These are phyloP conservation scores for Macrochelys suwanniensis DNA, from an alignment of 2,797 vertebrate species.

Conservation along the genomic window DNA sequence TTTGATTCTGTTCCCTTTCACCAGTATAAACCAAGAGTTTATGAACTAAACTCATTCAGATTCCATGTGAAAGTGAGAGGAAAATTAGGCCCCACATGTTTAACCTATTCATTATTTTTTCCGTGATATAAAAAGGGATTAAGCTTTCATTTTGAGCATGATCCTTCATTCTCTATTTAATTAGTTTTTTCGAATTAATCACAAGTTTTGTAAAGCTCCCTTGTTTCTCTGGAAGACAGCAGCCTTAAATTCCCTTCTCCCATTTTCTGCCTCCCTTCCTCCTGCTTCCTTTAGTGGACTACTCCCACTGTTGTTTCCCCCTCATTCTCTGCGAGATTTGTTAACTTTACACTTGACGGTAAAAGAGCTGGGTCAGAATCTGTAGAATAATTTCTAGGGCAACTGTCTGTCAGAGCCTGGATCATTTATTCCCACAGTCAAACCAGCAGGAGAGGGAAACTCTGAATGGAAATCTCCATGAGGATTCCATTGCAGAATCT, in stretches of 20 bases:
- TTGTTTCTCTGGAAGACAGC: constrained; percentile 58
- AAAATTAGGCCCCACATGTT: not conserved
- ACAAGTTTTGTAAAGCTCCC: constrained; percentile 59
- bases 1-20: not conserved
- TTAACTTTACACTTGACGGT: constrained; percentile 47
- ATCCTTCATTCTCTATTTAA: constrained; percentile 68
- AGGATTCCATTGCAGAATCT: not conserved
- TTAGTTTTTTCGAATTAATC: constrained; percentile 76
- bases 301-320: constrained; percentile 69
- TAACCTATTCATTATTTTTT: constrained; percentile 28
- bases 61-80: not conserved
- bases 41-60: not conserved
- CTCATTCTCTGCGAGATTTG: constrained; percentile 49
- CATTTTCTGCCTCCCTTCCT: constrained; percentile 49
- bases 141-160: constrained; percentile 53
- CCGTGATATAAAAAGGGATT: constrained; percentile 68
- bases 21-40: not conserved
- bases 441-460: not conserved
- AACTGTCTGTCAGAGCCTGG: not conserved
- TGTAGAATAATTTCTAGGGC: constrained; percentile 33
- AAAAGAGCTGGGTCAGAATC: constrained; percentile 39
- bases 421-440: not conserved
- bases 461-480: constrained; percentile 3
- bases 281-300: constrained; percentile 51
- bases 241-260: constrained; percentile 28